Percentiles rank a stretch among this genome's conserved stretches.
Evolutionary conservation across 2,797 vertebrate genomes (phyloP).

Genomic region (Chelmon rostratus): DNA sequence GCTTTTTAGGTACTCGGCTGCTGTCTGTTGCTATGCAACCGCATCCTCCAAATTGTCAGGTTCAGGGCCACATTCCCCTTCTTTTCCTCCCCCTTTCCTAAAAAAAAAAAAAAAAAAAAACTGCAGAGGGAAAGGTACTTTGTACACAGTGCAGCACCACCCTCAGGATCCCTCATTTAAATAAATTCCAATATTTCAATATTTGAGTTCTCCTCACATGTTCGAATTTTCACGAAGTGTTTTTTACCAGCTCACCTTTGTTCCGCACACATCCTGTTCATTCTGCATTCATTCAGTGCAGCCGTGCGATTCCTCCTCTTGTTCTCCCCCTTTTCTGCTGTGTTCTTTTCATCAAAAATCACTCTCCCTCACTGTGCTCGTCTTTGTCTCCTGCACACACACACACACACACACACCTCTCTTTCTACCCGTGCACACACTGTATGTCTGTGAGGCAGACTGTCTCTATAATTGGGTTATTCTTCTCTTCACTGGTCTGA

Average conservation of each 20-base stretch:
- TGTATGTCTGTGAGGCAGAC: conserved; percentile 82
- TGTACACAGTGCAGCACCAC: conserved; percentile 57
- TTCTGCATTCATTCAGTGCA: conserved; percentile 48
- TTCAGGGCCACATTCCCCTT: conserved; percentile 85
- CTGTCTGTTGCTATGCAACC: conserved; percentile 82
- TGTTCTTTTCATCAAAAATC: conserved; percentile 76
- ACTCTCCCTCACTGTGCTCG: conserved; percentile 57
- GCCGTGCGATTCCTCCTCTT: conserved; percentile 28
- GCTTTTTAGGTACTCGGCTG: conserved; percentile 78
- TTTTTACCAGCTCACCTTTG: conserved; percentile 66
- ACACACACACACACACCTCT: conserved; percentile 39
- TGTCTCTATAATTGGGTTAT: conserved; percentile 86
- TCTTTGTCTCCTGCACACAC: conserved; percentile 61
- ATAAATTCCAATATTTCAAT: conserved; percentile 71
- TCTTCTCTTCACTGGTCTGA: conserved; percentile 82
- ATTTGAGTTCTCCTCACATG: conserved; percentile 63
- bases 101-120: conserved; percentile 47
- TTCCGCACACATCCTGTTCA: conserved; percentile 49
- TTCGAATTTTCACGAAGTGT: conserved; percentile 45
- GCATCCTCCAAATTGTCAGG: conserved; percentile 85
- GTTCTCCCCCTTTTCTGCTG: conserved; percentile 33
- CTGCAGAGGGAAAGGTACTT: conserved; percentile 62
- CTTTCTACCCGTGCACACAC: conserved; percentile 61
- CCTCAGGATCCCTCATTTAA: conserved; percentile 73
- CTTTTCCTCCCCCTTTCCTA: conserved; percentile 41